phyloP scores from a whole-genome alignment of 2,797 vertebrate genomes.

The Chrysolophus pictus region DNA sequence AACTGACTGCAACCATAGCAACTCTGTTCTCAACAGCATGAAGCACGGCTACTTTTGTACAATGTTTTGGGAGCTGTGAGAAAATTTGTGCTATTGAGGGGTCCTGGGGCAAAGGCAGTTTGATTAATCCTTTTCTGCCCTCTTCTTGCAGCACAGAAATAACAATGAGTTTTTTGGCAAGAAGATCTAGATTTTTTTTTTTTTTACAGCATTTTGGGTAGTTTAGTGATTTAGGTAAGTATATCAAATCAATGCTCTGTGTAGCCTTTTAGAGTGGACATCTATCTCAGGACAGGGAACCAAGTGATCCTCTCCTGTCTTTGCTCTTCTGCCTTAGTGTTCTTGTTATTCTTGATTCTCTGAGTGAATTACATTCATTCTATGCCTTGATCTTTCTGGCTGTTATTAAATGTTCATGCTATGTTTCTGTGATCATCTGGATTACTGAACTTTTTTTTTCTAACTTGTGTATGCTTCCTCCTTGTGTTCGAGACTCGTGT shows the following conservation, averaged over 20 bases:
- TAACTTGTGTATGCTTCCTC: not conserved
- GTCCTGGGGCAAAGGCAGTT: not conserved
- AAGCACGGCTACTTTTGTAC: not conserved
- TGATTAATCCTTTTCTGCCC: not conserved
- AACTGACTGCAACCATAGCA: not conserved
- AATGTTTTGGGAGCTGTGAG: fast-evolving
- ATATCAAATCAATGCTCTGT: not conserved
- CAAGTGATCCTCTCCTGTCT: not conserved
- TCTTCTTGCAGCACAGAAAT: not conserved
- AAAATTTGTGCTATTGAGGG: not conserved
- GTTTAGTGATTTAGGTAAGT: not conserved
- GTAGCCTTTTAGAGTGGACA: not conserved
- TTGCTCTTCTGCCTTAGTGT: not conserved
- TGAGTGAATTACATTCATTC: not conserved
- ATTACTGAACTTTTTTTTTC: not conserved
- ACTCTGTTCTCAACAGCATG: not conserved
- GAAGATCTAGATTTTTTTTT: not conserved
- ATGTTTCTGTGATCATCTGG: not conserved
- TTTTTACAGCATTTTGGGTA: not conserved
- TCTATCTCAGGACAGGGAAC: not conserved
- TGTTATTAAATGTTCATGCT: not conserved
- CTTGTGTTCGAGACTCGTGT: not conserved
- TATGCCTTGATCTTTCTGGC: not conserved
- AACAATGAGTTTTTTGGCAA: not conserved
- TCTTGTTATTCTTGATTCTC: not conserved